Conservation (phyloP, 2,797 vertebrate genomes). For the Caiman crocodilus region DNA sequence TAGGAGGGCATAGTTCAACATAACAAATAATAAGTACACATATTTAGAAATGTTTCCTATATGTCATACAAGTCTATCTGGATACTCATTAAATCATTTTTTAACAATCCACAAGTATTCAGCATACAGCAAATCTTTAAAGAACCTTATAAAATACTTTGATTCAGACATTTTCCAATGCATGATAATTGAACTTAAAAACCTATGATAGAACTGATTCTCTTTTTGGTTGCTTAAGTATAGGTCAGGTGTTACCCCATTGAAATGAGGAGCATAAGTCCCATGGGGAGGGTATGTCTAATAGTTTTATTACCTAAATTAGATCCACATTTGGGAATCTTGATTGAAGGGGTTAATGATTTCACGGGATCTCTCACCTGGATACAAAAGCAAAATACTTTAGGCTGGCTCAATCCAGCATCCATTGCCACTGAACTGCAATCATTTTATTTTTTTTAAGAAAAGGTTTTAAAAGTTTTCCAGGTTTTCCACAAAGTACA, state of each 20-base stretch:
- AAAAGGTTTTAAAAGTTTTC: fast-evolving
- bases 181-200: neutral
- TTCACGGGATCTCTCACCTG: neutral
- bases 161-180: neutral
- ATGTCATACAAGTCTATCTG: neutral
- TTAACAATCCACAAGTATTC: neutral
- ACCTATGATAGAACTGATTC: neutral
- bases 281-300: neutral
- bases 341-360: neutral
- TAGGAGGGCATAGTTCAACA: neutral
- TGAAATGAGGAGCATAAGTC: neutral
- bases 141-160: neutral
- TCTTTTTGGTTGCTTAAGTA: neutral
- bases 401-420: neutral
- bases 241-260: neutral
- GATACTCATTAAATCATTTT: neutral
- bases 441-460: neutral
- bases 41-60: neutral
- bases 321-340: neutral
- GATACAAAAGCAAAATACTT: neutral
- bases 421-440: neutral
- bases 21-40: neutral
- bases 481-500: neutral
- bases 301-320: neutral
- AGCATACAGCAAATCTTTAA: neutral